Conservation (phyloP, 2,888 invertebrate species). For the Rotaria socialis region DNA sequence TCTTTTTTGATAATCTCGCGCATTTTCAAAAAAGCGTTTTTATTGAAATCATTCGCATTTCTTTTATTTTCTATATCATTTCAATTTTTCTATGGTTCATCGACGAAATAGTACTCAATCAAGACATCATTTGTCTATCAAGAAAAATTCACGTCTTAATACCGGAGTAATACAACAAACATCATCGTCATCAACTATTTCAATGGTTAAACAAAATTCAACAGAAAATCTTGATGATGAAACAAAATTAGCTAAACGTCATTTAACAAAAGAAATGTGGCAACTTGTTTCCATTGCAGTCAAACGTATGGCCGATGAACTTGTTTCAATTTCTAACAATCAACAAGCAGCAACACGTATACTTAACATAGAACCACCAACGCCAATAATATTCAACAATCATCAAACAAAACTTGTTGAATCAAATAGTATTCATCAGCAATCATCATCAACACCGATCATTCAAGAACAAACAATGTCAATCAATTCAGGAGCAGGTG, state of each 20-base stretch:
- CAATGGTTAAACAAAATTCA: too few species aligned
- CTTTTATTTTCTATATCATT: not conserved
- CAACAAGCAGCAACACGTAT: not conserved
- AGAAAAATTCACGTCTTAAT: not conserved
- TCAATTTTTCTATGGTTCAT: not conserved
- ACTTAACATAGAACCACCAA: not conserved
- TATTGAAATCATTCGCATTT: not conserved
- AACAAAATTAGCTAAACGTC: constrained; percentile 23
- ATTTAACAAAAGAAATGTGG: constrained; percentile 38
- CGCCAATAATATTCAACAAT: not conserved
- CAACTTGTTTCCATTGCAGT: constrained; percentile 29
- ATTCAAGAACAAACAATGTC: not conserved
- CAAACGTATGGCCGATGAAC: constrained; percentile 31
- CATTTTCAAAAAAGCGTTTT: not conserved
- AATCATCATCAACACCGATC: not conserved
- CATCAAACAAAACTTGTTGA: not conserved
- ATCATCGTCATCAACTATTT: too few species aligned
- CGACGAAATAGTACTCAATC: not conserved
- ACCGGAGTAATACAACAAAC: not conserved
- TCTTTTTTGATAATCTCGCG: not conserved
- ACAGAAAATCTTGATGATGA: constrained; percentile 20
- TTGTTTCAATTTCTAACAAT: not conserved
- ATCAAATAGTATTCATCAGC: not conserved
- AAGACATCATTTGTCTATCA: not conserved
- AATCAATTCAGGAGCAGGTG: not conserved